These are phyloP conservation scores for Nasalis larvatus DNA, from an alignment of 2,113 vertebrate genomes.

Conservation along the genomic window DNA sequence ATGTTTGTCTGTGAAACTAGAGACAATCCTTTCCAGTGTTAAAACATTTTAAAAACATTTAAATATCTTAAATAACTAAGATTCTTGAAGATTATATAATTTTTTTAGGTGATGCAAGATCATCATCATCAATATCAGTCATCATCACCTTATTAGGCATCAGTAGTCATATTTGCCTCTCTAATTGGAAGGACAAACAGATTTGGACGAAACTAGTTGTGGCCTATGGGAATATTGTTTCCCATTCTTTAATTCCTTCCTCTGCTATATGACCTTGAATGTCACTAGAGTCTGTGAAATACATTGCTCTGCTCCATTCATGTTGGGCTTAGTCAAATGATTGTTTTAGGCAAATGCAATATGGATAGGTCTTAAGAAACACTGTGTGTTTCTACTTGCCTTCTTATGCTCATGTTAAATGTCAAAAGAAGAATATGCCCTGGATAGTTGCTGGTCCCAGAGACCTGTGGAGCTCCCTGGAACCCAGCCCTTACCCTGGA, in stretches of 20 bases:
- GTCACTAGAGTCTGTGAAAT: background rate
- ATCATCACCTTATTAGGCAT: background rate
- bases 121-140: background rate
- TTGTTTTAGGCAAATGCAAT: background rate
- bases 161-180: background rate
- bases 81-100: background rate
- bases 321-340: background rate
- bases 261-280: background rate
- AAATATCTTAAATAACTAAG: background rate
- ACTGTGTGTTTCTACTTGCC: background rate
- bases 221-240: background rate
- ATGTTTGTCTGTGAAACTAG: background rate
- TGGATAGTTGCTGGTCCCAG: background rate
- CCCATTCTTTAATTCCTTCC: background rate
- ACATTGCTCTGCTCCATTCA: background rate
- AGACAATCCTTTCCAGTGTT: background rate
- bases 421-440: background rate
- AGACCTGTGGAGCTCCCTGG: accelerated
- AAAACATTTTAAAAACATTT: background rate
- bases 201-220: background rate
- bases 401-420: background rate
- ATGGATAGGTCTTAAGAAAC: background rate
- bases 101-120: background rate
- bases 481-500: background rate
- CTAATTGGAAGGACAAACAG: background rate